phyloP scores from a whole-genome alignment of 2,797 vertebrate species.

The Cetoscarus ocellatus region DNA sequence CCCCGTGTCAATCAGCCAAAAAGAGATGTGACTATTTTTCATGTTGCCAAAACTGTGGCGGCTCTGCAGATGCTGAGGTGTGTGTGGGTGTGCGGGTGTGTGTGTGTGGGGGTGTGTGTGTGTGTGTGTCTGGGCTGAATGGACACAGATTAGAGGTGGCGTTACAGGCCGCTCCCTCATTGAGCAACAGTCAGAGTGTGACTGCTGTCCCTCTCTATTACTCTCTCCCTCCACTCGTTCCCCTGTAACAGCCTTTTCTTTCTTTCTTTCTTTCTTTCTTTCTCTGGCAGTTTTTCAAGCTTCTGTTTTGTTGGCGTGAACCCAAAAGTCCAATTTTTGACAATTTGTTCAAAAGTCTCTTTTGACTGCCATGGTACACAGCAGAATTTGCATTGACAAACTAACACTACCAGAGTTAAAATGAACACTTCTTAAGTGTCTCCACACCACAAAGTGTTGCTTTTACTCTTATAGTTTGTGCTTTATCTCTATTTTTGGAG shows the following conservation, averaged over 20 bases:
- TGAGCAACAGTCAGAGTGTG: conserved; percentile 82
- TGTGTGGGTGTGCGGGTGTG: conserved; percentile 29
- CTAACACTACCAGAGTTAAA: too few relatives aligned
- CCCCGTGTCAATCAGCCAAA: conserved; percentile 73
- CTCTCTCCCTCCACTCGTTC: conserved; percentile 38
- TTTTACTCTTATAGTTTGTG: too few relatives aligned
- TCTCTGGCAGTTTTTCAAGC: background rate
- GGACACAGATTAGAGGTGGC: conserved; percentile 82
- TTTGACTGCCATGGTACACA: too few relatives aligned
- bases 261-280: background rate
- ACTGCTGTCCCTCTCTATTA: conserved; percentile 77
- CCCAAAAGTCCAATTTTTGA: too few relatives aligned
- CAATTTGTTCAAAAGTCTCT: too few relatives aligned
- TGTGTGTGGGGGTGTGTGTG: conserved; percentile 42
- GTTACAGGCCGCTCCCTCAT: conserved; percentile 77
- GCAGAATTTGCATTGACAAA: too few relatives aligned
- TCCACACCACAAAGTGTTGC: too few relatives aligned
- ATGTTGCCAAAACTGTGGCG: conserved; percentile 59
- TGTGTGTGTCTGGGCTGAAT: conserved; percentile 75
- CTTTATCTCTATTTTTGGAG: too few relatives aligned
- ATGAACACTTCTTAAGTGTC: too few relatives aligned
- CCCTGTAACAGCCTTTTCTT: conserved; percentile 45
- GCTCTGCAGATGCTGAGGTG: conserved; percentile 33
- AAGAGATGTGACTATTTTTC: conserved; percentile 79
- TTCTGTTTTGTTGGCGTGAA: background rate